Evolutionary conservation across 2,888 invertebrate genomes (phyloP), one percentile per base, ranked within the genome.

Genomic region (Xylota sylvarum): DNA sequence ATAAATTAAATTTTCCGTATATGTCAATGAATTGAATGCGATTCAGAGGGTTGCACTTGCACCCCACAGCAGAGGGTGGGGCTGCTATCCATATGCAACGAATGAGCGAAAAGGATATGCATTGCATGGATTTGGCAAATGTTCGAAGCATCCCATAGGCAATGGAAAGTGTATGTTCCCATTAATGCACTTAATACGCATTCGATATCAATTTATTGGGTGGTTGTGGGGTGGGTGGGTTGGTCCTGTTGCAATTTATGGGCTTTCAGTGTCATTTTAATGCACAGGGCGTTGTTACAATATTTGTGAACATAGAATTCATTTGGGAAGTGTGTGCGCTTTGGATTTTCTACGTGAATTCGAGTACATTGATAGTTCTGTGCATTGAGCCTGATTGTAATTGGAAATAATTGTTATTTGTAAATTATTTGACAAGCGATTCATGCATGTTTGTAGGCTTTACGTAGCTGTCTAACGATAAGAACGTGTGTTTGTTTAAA

Each of bases 191-290:
- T 76, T 80, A 85, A 76, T 85, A 70, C 73, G 65, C 58, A 80
- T 85, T 85, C 80, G 65, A 80, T 80, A 80, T 76, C 76, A 80
- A 85, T 80, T 85, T 85, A 85, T 85, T 69, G 74, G 23, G 10
- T 23, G 40, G 14, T 0, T 17, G 35, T 48, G 46, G 5, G 48
- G 58, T 48, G 5, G 23, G 32, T 27, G 48, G 12, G 35, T n/a
- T 30, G 32, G 5, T 60, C 40, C 52, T 62, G 62, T 64, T 19
- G 17, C 19, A 79, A 74, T 74, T 73, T 55, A 79, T 79, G 50
- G 74, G 56, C 30, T 65, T 69, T 85, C 56, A 27, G 70, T 80
- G 79, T 76, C 64, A 64, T 69, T 85, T 85, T 74, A 80, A 74
- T 74, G 80, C 70, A 85, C 69, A 70, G 52, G 74, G 74, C 74